Evolutionary conservation across 1,140 invertebrate genomes (phyloP).

Genomic region (Orussus abietinus): DNA sequence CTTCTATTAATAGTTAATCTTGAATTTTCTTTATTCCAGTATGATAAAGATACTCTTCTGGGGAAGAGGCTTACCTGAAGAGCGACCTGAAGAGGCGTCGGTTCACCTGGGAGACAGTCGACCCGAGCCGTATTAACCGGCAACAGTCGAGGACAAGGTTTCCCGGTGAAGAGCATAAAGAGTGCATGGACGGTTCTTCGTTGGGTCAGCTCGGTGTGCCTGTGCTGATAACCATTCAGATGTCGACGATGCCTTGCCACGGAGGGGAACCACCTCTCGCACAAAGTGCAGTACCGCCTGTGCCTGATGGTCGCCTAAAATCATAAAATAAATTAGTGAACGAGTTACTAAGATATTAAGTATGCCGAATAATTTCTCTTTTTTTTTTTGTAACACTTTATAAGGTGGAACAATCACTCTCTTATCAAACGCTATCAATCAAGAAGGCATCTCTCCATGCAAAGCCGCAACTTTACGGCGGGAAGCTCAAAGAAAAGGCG

Average conservation of each 20-base stretch:
- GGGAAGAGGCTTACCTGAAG: slow-evolving; percentile 51
- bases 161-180: slow-evolving; percentile 50
- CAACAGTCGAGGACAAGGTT: slow-evolving; percentile 44
- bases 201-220: slow-evolving; percentile 47
- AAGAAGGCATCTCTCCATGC: too few relatives aligned
- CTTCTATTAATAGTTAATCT: too few relatives aligned
- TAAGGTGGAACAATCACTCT: too few relatives aligned
- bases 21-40: too few relatives aligned
- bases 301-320: slow-evolving; percentile 47
- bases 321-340: slow-evolving; percentile 2
- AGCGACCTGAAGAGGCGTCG: slow-evolving; percentile 50
- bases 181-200: slow-evolving; percentile 50
- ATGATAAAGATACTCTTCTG: too few relatives aligned
- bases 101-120: slow-evolving; percentile 44
- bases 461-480: too few relatives aligned
- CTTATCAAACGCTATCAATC: too few relatives aligned
- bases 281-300: slow-evolving; percentile 46
- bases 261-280: slow-evolving; percentile 49
- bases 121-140: slow-evolving; percentile 38
- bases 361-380: not conserved
- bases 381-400: too few relatives aligned
- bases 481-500: too few relatives aligned
- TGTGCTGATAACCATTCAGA: slow-evolving; percentile 47
- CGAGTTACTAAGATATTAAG: not conserved
- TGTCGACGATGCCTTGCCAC: slow-evolving; percentile 42